Evolutionary conservation across 2,797 vertebrate species (phyloP), one percentile per base, ranked within the genome.

Genomic region (Crocidura indochinensis): DNA sequence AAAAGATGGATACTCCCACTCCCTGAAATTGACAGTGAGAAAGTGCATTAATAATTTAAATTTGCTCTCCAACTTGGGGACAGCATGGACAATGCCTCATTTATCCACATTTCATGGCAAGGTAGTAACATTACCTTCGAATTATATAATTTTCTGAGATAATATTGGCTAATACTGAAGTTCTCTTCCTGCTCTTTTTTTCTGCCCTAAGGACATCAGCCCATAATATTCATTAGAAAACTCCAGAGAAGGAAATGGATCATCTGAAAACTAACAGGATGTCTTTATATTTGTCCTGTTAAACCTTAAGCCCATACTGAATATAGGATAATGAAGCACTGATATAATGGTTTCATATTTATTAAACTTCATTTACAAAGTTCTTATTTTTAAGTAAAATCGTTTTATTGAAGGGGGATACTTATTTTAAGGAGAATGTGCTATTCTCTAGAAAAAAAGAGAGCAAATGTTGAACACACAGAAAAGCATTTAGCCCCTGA

Each of bases 281-380:
- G 5, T 49, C 62, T 47, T 62, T 51, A 6, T 64, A 31, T 49
- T 62, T 90, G 19, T n/a, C 68, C 11, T 62, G n/a, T 69, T 20
- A 19, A 31, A 2, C 9, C 64, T 77, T 84, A 87, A 62, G 9
- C 83, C n/a, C 19, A 72, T 81, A 68, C 6, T 77, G 88, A 84
- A 64, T 77, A 84, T 71, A 87, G 72, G 82, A 38, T 90, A 65
- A 38, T 67, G 47, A 47, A 60, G 56, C 17, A 60, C 56, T 20
- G 15, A 20, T 20, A 60, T 60, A 19, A 20, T 60, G 17, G 20
- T 60, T 60, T 51, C 22, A 7, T 60, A 10, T 60, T 60, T 60
- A 60, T 60, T 60, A 60, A 15, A 20, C 17, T 20, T 19, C 6
- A 17, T 60, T 60, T 17, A 60, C 6, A 60, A 60, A 60, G 12